Percentiles rank a stretch among this genome's conserved stretches.
phyloP scores from a whole-genome alignment of 2,113 vertebrate genomes.

The Micromys minutus region DNA sequence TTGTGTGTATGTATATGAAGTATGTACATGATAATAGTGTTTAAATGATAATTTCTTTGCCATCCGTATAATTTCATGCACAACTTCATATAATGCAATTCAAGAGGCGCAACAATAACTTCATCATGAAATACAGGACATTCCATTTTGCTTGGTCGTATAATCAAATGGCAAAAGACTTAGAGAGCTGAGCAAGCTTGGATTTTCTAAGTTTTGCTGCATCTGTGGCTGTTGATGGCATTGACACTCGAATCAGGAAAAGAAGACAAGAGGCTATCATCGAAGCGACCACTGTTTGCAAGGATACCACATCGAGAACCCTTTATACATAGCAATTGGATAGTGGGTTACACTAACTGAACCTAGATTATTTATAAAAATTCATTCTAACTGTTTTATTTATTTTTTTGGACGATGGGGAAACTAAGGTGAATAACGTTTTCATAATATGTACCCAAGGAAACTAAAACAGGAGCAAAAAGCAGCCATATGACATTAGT shows the following conservation, averaged over 20 bases:
- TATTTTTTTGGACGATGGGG: constrained; percentile 12
- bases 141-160: not conserved
- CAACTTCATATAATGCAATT: constrained; percentile 6
- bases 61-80: not conserved
- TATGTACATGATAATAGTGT: not conserved
- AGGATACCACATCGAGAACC: not conserved
- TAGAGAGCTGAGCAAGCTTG: constrained; percentile 5
- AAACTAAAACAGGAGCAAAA: not conserved
- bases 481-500: not conserved
- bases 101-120: not conserved
- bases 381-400: not conserved
- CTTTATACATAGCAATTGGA: not conserved
- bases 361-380: not conserved
- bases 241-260: not conserved
- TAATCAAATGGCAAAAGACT: not conserved
- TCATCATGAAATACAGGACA: not conserved
- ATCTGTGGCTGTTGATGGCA: not conserved
- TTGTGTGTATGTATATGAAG: no score
- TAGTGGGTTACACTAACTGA: not conserved
- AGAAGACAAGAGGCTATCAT: not conserved
- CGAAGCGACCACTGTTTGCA: not conserved
- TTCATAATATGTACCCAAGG: not conserved
- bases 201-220: not conserved
- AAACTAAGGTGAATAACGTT: not conserved
- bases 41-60: not conserved